Percentiles rank a stretch among this genome's conserved stretches.
Evolutionary conservation across 2,113 vertebrate genomes (phyloP).

Genomic region (Campylorhamphus procurvoides): DNA sequence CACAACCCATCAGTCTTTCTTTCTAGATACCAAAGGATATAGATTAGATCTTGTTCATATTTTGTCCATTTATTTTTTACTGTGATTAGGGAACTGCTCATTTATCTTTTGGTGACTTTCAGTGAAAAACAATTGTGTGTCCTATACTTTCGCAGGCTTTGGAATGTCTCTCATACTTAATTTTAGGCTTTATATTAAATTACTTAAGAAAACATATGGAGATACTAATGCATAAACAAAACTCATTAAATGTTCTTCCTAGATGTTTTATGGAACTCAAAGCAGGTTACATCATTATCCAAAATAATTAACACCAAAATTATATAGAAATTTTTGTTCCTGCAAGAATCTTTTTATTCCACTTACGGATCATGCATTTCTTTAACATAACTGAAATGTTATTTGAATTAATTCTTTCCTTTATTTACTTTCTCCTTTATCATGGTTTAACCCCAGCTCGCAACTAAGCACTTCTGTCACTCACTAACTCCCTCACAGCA

Average conservation of each 20-base stretch:
- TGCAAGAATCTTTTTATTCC: neutral
- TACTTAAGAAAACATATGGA: neutral
- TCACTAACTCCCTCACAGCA: rapidly evolving
- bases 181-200: neutral
- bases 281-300: neutral
- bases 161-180: neutral
- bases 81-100: neutral
- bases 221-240: neutral
- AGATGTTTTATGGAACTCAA: neutral
- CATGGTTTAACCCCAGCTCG: rapidly evolving
- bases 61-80: neutral
- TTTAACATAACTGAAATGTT: neutral
- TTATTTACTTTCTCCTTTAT: neutral
- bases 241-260: neutral
- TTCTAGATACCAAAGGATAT: neutral
- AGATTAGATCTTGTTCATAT: neutral
- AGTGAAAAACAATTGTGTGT: neutral
- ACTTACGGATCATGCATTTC: neutral
- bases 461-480: neutral
- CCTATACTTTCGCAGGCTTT: neutral
- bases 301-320: neutral
- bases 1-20: neutral
- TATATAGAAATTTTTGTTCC: neutral
- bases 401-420: neutral
- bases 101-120: neutral